Conservation (phyloP, 1,140 invertebrate genomes). For the Drosophila dunni region DNA sequence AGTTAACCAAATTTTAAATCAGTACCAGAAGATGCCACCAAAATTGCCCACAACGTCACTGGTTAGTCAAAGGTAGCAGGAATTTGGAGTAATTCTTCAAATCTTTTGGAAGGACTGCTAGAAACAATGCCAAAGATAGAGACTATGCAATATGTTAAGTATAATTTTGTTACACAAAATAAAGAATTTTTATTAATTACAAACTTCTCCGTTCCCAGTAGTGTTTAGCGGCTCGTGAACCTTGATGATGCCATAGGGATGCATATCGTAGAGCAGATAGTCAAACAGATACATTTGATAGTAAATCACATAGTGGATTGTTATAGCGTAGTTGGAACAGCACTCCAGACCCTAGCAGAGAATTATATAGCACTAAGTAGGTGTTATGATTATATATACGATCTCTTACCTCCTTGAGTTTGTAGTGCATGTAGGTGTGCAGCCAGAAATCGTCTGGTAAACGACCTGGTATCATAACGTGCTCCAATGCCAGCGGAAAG, state of each 20-base stretch:
- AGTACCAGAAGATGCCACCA: neutral
- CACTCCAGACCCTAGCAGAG: slow-evolving; percentile 91
- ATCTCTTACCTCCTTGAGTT: slow-evolving; percentile 26
- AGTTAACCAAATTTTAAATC: slow-evolving; percentile 71
- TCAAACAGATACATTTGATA: slow-evolving; percentile 95
- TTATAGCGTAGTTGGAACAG: slow-evolving; percentile 94
- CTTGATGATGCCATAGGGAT: slow-evolving; percentile 88
- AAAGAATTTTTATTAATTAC: neutral
- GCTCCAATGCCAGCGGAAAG: slow-evolving; percentile 33
- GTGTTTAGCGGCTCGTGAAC: slow-evolving; percentile 22
- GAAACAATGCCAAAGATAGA: slow-evolving; percentile 51
- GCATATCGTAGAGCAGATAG: slow-evolving; percentile 94
- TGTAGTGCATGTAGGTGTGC: slow-evolving; percentile 12
- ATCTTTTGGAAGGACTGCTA: slow-evolving; percentile 21
- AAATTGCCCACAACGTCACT: neutral
- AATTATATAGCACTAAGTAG: neutral
- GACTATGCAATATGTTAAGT: neutral
- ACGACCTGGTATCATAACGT: slow-evolving; percentile 35
- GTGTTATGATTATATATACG: neutral
- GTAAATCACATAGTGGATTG: slow-evolving; percentile 94
- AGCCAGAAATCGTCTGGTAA: slow-evolving; percentile 36
- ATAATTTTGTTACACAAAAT: too few species aligned
- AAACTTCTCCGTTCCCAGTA: too few species aligned
- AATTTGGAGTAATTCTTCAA: neutral
- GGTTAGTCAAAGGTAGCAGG: too few species aligned